phyloP scores from a whole-genome alignment of 2,797 vertebrate genomes.

The Brotula barbata region DNA sequence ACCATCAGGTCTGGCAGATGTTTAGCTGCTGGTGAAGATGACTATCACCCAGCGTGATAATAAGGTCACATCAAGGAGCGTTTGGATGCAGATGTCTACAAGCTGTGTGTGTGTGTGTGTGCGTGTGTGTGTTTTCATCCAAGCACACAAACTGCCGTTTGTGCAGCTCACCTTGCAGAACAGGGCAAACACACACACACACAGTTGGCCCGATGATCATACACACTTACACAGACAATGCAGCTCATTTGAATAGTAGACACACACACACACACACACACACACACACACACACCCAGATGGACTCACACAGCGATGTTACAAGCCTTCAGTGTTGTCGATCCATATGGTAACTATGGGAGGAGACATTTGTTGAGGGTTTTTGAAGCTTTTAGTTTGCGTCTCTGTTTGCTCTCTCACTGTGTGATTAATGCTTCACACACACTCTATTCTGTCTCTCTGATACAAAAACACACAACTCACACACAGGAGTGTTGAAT shows the following conservation, averaged over 20 bases:
- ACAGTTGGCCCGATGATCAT: neutral
- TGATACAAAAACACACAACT: too few relatives aligned
- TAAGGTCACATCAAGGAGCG: constrained; percentile 58
- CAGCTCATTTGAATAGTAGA: too few relatives aligned
- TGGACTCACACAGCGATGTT: constrained; percentile 1
- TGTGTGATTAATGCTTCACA: constrained; percentile 33
- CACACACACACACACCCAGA: neutral
- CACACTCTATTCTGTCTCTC: neutral
- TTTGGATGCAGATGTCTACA: constrained; percentile 49
- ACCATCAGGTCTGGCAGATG: constrained; percentile 56
- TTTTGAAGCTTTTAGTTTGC: constrained; percentile 11
- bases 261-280: neutral
- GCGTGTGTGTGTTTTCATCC: constrained; percentile 17
- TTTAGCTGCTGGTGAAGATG: constrained; percentile 60
- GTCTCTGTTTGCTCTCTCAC: constrained; percentile 11
- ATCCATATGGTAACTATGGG: constrained; percentile 33
- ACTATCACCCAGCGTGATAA: constrained; percentile 56
- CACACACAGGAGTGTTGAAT: too few relatives aligned
- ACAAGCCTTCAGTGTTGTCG: constrained; percentile 21
- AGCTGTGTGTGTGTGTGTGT: constrained; percentile 35
- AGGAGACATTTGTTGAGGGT: constrained; percentile 23
- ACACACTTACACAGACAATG: neutral
- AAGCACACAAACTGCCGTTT: constrained; percentile 33
- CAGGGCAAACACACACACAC: neutral
- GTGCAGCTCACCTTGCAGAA: constrained; percentile 11